Conservation (phyloP, 2,888 invertebrate species). For the Heteromyza rotundicornis region DNA sequence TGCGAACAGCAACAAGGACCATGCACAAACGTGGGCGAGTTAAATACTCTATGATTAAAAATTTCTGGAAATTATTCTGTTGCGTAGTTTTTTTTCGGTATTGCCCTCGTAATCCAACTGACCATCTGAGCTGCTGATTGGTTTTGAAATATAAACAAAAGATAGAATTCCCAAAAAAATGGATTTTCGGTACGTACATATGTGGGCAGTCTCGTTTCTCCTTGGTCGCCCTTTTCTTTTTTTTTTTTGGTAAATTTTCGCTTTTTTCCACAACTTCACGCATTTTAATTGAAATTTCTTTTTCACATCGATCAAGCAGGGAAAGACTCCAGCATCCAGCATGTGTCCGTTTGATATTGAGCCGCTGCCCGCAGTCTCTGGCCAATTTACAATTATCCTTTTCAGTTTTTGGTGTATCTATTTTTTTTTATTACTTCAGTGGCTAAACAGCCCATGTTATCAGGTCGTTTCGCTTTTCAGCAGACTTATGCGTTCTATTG, state of each 20-base stretch:
- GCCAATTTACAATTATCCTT: conserved; percentile 24
- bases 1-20: too few species aligned
- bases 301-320: conserved; percentile 34
- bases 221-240: too few species aligned
- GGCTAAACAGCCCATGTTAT: conserved; percentile 4
- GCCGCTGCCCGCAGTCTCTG: background rate
- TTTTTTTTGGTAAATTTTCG: background rate
- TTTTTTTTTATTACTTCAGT: too few species aligned
- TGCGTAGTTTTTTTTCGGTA: background rate
- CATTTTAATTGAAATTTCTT: conserved; percentile 52
- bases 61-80: background rate
- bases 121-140: conserved; percentile 41
- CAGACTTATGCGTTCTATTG: background rate
- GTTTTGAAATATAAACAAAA: conserved; percentile 26
- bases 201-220: background rate
- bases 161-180: conserved; percentile 13
- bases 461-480: conserved; percentile 26
- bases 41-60: conserved; percentile 28
- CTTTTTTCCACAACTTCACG: conserved; percentile 46
- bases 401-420: too few species aligned
- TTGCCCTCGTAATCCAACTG: background rate
- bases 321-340: conserved; percentile 21
- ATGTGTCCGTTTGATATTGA: conserved; percentile 29
- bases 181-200: conserved; percentile 14
- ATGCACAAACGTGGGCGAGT: conserved; percentile 33